Evolutionary conservation across 1,140 invertebrate genomes (phyloP), one percentile per base, ranked within the genome.

Genomic region (Drosophila hydei): DNA sequence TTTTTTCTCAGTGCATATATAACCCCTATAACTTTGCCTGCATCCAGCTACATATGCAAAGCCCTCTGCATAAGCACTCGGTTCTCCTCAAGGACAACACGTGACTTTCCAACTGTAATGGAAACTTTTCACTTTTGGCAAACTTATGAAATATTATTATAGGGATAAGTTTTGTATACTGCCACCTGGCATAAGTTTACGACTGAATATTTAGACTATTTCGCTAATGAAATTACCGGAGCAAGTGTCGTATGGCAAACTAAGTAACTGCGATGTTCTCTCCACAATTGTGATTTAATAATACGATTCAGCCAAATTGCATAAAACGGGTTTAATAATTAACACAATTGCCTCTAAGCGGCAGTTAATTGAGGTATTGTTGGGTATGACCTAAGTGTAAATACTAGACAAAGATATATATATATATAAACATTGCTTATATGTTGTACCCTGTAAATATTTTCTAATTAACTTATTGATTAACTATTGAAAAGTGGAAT

Each of bases 51-150:
- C 27, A 19, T 60, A 30, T 52, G 56, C 25, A 27, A 62, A 62
- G 56, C 36, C 38, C 54, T 25, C 25, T 23, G 45, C 19, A 7
- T 23, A 48, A 48, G 23, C 36, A 30, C 5, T 18, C n/a, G 23
- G 25, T 18, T 45, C 27, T 36, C 38, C 74, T 75, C 72, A 75
- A 54, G 68, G 59, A 79, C 43, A 50, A 33, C 42, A 61, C 48
- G 52, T 70, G 62, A 70, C 70, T 74, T 61, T 42, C 45, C 42
- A 42, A 56, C 65, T 60, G 50, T 43, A 27, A 51, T 43, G 43
- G 36, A 27, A 63, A 63, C 30, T 48, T 61, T 65, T 21, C 71
- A 12, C 23, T n/a, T 23, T 7, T 3, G 0, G 7, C n/a, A 45
- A 52, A 18, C 23, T 52, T 45, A 68, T 60, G 33, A 52, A 68